phyloP scores from a whole-genome alignment of 2,113 vertebrate species.

The Ibidorhyncha struthersii region DNA sequence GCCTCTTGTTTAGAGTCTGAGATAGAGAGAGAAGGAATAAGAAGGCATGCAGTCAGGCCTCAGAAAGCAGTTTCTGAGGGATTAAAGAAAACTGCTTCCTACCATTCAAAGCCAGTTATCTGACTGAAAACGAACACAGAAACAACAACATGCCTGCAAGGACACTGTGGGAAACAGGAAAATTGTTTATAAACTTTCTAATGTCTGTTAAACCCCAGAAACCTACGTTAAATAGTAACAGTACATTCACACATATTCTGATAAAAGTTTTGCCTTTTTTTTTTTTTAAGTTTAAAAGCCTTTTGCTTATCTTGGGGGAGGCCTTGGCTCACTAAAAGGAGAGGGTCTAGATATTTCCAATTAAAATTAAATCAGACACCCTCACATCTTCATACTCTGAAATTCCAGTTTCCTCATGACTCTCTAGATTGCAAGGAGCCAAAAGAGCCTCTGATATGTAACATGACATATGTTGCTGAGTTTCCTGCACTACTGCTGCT shows the following conservation, averaged over 20 bases:
- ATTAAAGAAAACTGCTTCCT: neutral
- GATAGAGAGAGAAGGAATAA: neutral
- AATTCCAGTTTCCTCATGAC: neutral
- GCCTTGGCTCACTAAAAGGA: neutral
- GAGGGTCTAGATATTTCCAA: neutral
- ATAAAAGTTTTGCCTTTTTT: neutral
- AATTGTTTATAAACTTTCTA: neutral
- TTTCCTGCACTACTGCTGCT: neutral
- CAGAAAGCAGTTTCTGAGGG: neutral
- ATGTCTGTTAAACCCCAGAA: neutral
- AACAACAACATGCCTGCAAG: neutral
- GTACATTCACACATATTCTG: neutral
- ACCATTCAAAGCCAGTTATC: neutral
- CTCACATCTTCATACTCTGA: neutral
- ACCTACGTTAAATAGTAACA: neutral
- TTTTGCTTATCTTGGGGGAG: neutral
- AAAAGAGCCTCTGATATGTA: neutral
- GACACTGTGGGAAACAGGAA: neutral
- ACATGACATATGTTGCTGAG: neutral
- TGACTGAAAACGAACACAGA: neutral
- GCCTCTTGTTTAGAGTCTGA: neutral
- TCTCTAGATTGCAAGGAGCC: neutral
- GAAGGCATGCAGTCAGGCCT: neutral
- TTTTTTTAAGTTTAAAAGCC: neutral
- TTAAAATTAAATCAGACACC: neutral